These are phyloP conservation scores for Drosophila nr. fundita DNA, from an alignment of 2,888 invertebrate species.

Conservation along the genomic window DNA sequence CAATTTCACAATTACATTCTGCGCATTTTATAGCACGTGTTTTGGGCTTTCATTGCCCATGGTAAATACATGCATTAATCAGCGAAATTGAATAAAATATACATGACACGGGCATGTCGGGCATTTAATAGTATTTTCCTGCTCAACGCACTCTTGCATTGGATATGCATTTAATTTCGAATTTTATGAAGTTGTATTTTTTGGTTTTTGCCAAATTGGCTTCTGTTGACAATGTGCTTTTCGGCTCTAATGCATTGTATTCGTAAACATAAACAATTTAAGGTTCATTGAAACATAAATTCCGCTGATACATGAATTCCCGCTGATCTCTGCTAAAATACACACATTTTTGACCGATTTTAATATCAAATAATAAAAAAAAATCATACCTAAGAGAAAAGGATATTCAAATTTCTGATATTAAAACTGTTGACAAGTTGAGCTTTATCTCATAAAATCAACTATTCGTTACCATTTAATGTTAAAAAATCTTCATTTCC, in stretches of 20 bases:
- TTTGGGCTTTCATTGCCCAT: constrained; percentile 4
- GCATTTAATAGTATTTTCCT: constrained; percentile 13
- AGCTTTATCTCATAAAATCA: background rate
- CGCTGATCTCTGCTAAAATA: background rate
- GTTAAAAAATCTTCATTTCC: no score
- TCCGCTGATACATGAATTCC: background rate
- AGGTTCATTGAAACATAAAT: background rate
- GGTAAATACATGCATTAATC: constrained; percentile 18
- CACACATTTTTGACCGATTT: background rate
- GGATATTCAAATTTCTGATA: background rate
- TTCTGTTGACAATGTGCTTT: background rate
- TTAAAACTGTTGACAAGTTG: background rate
- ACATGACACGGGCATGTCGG: constrained; percentile 2
- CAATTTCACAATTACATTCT: constrained; percentile 34
- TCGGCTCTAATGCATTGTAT: background rate
- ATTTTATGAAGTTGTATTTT: background rate
- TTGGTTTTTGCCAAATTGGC: background rate
- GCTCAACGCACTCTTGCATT: constrained; percentile 3
- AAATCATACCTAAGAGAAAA: rapidly evolving
- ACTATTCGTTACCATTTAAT: background rate
- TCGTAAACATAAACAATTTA: background rate
- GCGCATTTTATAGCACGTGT: constrained; percentile 17
- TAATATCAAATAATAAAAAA: background rate
- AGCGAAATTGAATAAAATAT: constrained; percentile 21
- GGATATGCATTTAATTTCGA: background rate